phyloP scores from a whole-genome alignment of 1,140 invertebrate genomes.

The Scaptomyza montana region DNA sequence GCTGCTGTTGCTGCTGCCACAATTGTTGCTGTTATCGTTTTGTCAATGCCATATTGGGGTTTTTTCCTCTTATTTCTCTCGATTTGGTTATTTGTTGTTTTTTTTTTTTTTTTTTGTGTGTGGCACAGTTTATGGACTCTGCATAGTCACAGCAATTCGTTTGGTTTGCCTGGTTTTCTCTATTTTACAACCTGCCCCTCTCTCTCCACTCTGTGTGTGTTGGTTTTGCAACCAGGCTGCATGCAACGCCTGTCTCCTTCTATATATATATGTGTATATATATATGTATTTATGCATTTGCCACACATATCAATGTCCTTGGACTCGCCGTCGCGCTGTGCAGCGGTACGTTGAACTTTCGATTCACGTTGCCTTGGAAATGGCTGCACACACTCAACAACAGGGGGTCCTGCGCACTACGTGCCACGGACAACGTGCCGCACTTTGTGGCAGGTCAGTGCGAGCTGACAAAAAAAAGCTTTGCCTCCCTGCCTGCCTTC shows the following conservation, averaged over 20 bases:
- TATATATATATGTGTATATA: constrained; percentile 1
- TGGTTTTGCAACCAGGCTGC: not conserved
- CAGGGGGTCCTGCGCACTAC: constrained; percentile 57
- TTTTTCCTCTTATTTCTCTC: no score
- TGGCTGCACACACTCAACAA: constrained; percentile 36
- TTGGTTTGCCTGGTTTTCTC: not conserved
- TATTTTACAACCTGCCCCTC: not conserved
- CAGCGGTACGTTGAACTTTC: constrained; percentile 71
- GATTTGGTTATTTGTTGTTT: not conserved
- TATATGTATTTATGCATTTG: constrained; percentile 23
- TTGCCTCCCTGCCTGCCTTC: not conserved
- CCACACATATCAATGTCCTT: constrained; percentile 71
- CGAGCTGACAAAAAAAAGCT: constrained; percentile 42
- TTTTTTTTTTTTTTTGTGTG: not conserved
- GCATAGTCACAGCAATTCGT: constrained; percentile 32
- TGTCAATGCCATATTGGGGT: constrained; percentile 39
- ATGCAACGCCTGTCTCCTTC: constrained; percentile 37
- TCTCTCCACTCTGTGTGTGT: not conserved
- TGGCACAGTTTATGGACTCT: constrained; percentile 52
- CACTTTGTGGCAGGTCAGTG: constrained; percentile 70
- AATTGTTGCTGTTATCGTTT: not conserved
- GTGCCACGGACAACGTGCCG: constrained; percentile 40
- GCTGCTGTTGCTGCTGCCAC: not conserved
- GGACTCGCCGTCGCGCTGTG: constrained; percentile 55
- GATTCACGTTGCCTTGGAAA: constrained; percentile 75